Base-by-base conservation (phyloP, 2,113 vertebrate species). In the Petrocephalus microphthalmus region DNA sequence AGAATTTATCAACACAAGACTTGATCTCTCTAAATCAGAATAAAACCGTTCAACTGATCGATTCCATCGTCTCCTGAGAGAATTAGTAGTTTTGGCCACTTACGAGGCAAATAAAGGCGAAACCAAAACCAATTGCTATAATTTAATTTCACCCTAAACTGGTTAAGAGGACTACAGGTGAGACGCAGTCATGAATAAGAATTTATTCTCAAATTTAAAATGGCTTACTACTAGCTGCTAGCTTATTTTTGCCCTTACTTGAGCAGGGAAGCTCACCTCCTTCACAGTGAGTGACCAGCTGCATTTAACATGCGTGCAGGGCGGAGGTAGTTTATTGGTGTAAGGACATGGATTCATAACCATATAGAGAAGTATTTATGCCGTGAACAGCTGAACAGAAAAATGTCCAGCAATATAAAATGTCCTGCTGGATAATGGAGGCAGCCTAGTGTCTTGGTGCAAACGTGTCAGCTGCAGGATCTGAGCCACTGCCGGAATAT, bases 341-440 rank as follows among this genome's bases (percentile, higher is more conserved):
- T 78, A 78, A 42, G 33, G 33, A 78, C 71, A 42, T 78, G 71
- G 60, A 78, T 78, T 78, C 71, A 78, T 78, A 78, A 78, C 60
- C 71, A 42, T 42, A 37, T 78, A 42, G 11, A 19, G 33, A 78
- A 17, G 71, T 37, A 78, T 29, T 78, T 78, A 78, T 19, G 42
- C 33, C 15, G 25, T 37, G 33, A 78, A 37, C 13, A 33, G 33
- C 33, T 42, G 71, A 78, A 67, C 60, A 67, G 71, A 4, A 42
- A 78, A 78, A 78, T 78, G 29, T 78, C 71, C 71, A 37, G 71
- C 52, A 10, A 5, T 6, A 53, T 53, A 53, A 53, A 53, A 53
- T 15, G 52, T 53, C 52, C 52, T 10, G 52, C 71, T 19, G 71
- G 71, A 7, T 42, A 78, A 42, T 17, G 17, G 33, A 78, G 15